Conservation (phyloP, 2,113 vertebrate species). For the Heterotilapia buettikoferi region DNA sequence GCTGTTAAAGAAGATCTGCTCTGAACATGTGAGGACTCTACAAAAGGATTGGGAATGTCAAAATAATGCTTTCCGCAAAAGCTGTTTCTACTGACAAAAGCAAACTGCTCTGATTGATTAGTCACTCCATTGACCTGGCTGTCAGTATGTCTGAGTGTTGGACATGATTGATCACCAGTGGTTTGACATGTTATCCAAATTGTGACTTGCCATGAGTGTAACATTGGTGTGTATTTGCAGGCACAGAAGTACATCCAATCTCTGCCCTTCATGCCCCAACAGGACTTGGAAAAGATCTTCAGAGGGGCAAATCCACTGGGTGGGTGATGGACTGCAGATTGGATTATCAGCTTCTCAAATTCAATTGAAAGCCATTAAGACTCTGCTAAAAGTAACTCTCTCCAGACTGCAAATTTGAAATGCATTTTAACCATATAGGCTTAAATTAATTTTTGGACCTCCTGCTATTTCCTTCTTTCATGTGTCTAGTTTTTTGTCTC, state of each 20-base stretch:
- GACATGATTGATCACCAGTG: neutral
- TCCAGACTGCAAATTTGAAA: neutral
- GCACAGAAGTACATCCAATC: conserved; percentile 98
- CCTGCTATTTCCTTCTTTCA: neutral
- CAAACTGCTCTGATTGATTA: neutral
- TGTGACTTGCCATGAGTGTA: neutral
- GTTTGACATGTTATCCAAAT: neutral
- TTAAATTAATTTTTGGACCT: neutral
- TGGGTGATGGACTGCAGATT: conserved; percentile 58
- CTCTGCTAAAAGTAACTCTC: neutral
- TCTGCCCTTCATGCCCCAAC: conserved; percentile 93
- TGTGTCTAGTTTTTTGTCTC: neutral
- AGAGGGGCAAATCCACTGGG: conserved; percentile 90
- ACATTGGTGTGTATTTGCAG: conserved; percentile 60
- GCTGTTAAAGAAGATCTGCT: conserved; percentile 93
- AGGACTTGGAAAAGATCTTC: conserved; percentile 92
- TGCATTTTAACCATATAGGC: neutral
- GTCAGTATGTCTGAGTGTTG: neutral
- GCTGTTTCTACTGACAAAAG: neutral
- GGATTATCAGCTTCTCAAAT: neutral
- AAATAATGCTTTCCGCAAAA: neutral
- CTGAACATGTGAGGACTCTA: conserved; percentile 81
- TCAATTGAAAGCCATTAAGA: neutral
- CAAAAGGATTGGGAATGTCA: neutral
- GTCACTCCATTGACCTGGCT: neutral